Evolutionary conservation across 1,140 invertebrate genomes (phyloP).

Genomic region (Lepidurus packardi): DNA sequence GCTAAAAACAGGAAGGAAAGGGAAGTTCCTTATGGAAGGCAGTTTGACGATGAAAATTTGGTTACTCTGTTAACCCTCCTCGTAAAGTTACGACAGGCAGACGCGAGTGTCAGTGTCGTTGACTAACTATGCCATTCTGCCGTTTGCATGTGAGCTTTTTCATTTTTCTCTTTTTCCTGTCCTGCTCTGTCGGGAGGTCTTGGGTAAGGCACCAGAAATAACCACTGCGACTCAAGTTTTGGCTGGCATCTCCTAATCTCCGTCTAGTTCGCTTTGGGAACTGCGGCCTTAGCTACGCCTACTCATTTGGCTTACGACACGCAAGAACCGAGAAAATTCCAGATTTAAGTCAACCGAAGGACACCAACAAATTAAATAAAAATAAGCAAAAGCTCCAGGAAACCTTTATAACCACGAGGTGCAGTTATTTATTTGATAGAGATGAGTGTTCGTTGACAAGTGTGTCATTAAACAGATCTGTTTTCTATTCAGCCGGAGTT

Average conservation of each 20-base stretch:
- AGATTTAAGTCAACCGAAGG: no score
- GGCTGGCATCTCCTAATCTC: conserved; percentile 11
- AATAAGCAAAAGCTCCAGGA: neutral
- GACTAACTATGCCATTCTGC: neutral
- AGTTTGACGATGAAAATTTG: neutral
- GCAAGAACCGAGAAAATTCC: neutral
- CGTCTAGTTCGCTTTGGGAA: neutral
- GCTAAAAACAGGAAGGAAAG: conserved; percentile 7
- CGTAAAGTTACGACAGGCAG: neutral
- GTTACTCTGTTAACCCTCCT: no score
- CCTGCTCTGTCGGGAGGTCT: conserved; percentile 13
- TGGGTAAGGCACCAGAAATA: conserved; percentile 4
- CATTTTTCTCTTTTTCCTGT: neutral
- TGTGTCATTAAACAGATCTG: conserved; percentile 1
- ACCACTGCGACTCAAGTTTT: conserved; percentile 18
- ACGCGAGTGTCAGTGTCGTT: neutral
- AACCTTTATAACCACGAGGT: neutral
- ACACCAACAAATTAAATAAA: no score
- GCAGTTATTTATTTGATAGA: conserved; percentile 4
- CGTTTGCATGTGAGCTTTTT: neutral
- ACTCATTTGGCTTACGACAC: neutral
- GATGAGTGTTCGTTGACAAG: neutral
- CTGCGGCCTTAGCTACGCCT: conserved; percentile 1
- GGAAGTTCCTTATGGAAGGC: neutral
- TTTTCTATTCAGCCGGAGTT: neutral